Evolutionary conservation across 1,140 invertebrate species (phyloP).

Genomic region (Drosophila parvula): DNA sequence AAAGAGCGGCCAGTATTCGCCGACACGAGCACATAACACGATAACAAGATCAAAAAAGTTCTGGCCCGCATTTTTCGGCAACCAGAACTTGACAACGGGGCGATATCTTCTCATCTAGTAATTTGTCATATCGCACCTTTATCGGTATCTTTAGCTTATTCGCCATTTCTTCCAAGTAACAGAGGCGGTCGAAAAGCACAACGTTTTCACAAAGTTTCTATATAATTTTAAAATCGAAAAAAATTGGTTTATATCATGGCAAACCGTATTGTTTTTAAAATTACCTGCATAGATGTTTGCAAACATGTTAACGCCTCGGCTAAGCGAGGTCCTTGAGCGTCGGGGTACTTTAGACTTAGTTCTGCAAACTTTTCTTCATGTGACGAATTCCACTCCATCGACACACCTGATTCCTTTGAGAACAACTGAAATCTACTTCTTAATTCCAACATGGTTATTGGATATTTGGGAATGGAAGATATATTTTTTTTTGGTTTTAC

Average conservation of each 20-base stretch:
- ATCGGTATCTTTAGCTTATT: constrained; percentile 70
- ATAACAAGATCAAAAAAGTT: constrained; percentile 74
- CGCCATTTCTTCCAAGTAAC: constrained; percentile 86
- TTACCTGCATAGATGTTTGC: constrained; percentile 78
- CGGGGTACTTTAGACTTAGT: constrained; percentile 37
- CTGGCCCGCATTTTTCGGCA: constrained; percentile 67
- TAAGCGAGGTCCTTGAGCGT: constrained; percentile 42
- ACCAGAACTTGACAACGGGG: constrained; percentile 87
- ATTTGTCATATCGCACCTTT: constrained; percentile 85
- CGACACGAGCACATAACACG: too few relatives aligned
- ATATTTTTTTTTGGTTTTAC: constrained; percentile 18
- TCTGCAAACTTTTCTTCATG: constrained; percentile 50
- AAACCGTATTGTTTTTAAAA: constrained; percentile 35
- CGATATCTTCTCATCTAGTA: constrained; percentile 86
- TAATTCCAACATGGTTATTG: constrained; percentile 29
- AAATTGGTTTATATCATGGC: background rate
- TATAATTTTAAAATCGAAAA: background rate
- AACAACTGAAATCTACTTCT: constrained; percentile 31
- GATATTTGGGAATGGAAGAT: background rate
- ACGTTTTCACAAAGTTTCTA: constrained; percentile 88
- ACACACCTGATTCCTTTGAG: constrained; percentile 4
- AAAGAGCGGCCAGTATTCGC: too few relatives aligned
- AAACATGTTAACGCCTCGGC: constrained; percentile 73
- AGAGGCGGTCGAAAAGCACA: constrained; percentile 87
- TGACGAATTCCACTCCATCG: constrained; percentile 24